Evolutionary conservation across 2,113 vertebrate genomes (phyloP).

Genomic region (Leptocoma aspasia): DNA sequence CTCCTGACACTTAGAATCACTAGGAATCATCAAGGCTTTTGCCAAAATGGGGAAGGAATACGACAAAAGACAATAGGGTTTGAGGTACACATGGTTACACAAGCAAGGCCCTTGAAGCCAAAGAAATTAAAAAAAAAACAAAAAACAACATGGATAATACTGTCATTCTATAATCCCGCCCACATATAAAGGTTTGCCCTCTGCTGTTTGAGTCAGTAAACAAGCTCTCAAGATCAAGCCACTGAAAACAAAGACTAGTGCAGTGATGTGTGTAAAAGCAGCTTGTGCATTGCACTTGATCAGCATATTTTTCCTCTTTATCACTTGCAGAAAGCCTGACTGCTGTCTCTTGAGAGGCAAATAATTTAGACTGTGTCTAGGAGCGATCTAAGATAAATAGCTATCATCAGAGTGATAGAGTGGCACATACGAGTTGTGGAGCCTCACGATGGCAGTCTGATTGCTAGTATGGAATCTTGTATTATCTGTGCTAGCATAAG

Average conservation of each 20-base stretch:
- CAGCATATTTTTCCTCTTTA: slow-evolving; percentile 7
- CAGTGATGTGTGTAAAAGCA: neutral
- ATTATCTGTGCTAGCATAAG: neutral
- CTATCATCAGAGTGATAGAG: neutral
- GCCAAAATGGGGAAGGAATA: neutral
- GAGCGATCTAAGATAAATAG: neutral
- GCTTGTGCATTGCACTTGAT: neutral
- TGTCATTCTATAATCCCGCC: neutral
- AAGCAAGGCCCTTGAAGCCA: neutral
- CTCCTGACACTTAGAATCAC: neutral
- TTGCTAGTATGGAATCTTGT: neutral
- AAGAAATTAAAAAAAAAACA: neutral
- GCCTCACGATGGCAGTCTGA: neutral
- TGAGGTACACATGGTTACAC: neutral
- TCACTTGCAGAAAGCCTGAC: neutral
- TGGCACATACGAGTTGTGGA: neutral
- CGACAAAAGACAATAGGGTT: neutral
- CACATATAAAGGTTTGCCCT: neutral
- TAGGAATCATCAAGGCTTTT: neutral
- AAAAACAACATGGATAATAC: neutral
- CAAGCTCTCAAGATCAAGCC: neutral
- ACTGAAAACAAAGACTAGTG: neutral
- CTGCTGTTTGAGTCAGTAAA: neutral
- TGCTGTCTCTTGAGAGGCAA: slow-evolving; percentile 2
- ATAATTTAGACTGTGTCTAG: neutral